phyloP scores from a whole-genome alignment of 2,797 vertebrate genomes.

The Danio tinwini region DNA sequence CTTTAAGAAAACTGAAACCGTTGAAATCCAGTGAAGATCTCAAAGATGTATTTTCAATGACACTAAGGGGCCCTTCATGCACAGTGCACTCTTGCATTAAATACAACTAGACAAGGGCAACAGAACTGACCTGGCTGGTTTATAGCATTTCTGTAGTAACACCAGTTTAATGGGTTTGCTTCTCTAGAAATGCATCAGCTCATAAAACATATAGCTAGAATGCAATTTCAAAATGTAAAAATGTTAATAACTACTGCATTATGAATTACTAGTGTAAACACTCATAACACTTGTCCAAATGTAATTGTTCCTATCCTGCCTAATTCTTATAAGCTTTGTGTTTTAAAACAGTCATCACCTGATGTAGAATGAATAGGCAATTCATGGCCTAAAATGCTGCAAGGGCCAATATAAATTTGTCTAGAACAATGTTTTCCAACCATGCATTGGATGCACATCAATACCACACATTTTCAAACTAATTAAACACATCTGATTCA shows the following conservation, averaged over 20 bases:
- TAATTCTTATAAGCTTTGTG: background rate
- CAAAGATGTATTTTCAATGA: conserved; percentile 28
- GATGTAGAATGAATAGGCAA: background rate
- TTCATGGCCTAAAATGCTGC: no score
- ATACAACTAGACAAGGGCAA: background rate
- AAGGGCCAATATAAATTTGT: no score
- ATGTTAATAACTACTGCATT: background rate
- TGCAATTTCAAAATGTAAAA: background rate
- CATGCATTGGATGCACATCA: no score
- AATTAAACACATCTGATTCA: no score
- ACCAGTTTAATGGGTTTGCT: background rate
- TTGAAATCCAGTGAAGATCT: conserved; percentile 20
- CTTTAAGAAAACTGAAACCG: conserved; percentile 1
- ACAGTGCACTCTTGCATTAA: background rate
- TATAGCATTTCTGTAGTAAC: background rate
- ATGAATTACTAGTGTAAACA: background rate
- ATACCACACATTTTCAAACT: no score
- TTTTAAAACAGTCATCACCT: background rate
- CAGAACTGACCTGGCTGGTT: conserved; percentile 9
- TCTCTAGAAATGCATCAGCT: background rate
- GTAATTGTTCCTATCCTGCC: background rate
- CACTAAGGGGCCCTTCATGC: conserved; percentile 8
- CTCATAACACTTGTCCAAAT: background rate
- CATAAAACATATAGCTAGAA: background rate
- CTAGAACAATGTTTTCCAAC: no score